Evolutionary conservation across 2,888 invertebrate species (phyloP), one percentile per base, ranked within the genome.

Genomic region (Gryllus longicercus): DNA sequence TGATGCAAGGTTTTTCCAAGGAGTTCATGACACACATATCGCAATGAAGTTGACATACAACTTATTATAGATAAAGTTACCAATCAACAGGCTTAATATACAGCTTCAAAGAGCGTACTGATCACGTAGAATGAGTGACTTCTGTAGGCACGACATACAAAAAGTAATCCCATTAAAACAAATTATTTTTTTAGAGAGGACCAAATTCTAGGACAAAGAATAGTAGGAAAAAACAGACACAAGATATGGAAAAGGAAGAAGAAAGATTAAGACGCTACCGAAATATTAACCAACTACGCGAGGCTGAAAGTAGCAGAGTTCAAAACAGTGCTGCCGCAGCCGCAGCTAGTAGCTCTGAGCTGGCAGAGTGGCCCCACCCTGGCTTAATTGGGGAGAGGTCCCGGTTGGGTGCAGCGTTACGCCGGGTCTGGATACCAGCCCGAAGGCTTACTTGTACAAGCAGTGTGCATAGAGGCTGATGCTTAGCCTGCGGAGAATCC

Each of bases 11-110:
- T 90, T 96, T 84, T 92, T 97, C 84, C 91, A 93, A 84, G 96
- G 96, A 4, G 93, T 95, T 82, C 97, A 98, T 86, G 89, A 97
- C 82, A 96, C 96, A 3, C 90, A 97, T 84, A 96, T 95, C 86
- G 98, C 98, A 97, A 97, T 83, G 98, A 99, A 85, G 92, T 98
- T 0, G 98, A 98, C 84, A 91, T 93, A 81, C 94, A 94, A 82
- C 88, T 93, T 2, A 93, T 99, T 51, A 88, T 93, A 83, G 91
- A 92, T 82, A 95, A 95, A 85, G 89, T 98, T n/a, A 91, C 95
- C 0, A 94, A 94, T 92, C 95, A 0, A 90, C 91, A 1, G 95
- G 95, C 3, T 94, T 96, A 0, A 92, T 94, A 0, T 96, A 95
- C 86, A 95, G 94, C 87, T 95, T 97, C 85, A 96, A 94, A 87